Percentiles rank a stretch among this genome's conserved stretches.
phyloP scores from a whole-genome alignment of 2,888 invertebrate genomes.

The Melanchra persicariae region DNA sequence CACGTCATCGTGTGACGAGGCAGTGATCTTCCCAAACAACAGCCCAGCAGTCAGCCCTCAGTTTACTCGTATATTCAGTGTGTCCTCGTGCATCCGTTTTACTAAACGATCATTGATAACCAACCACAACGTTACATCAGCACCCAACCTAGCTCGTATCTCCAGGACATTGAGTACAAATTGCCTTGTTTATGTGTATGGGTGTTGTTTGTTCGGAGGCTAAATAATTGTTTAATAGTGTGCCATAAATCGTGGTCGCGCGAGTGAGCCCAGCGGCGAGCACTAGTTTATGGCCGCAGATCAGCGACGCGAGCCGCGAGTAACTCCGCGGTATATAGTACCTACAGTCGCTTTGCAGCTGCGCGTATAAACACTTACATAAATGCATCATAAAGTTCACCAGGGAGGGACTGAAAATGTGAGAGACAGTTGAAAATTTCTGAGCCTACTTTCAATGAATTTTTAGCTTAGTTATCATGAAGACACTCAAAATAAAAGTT shows the following conservation, averaged over 20 bases:
- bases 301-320: not conserved
- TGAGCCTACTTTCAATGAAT: too few species aligned
- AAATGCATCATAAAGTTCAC: not conserved
- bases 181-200: not conserved
- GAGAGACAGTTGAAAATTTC: not conserved
- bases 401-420: not conserved
- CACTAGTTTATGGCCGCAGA: slow-evolving; percentile 42
- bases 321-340: not conserved
- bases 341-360: not conserved
- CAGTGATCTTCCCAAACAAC: not conserved
- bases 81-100: slow-evolving; percentile 38
- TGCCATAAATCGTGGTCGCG: slow-evolving; percentile 31
- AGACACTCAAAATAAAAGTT: too few species aligned
- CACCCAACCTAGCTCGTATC: not conserved
- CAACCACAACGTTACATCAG: slow-evolving; percentile 9
- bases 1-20: not conserved
- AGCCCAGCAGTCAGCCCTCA: not conserved
- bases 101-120: slow-evolving; percentile 39
- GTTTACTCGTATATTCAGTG: slow-evolving; percentile 16
- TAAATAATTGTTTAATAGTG: slow-evolving; percentile 57
- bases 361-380: not conserved
- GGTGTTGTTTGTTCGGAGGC: slow-evolving; percentile 10
- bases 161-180: slow-evolving; percentile 1
- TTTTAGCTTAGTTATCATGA: too few species aligned
- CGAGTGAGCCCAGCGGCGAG: slow-evolving; percentile 11